A percentile compares a stretch with the other conserved stretches of the same genome.
phyloP scores from a whole-genome alignment of 2,888 invertebrate species.

The Anthrax anthrax region DNA sequence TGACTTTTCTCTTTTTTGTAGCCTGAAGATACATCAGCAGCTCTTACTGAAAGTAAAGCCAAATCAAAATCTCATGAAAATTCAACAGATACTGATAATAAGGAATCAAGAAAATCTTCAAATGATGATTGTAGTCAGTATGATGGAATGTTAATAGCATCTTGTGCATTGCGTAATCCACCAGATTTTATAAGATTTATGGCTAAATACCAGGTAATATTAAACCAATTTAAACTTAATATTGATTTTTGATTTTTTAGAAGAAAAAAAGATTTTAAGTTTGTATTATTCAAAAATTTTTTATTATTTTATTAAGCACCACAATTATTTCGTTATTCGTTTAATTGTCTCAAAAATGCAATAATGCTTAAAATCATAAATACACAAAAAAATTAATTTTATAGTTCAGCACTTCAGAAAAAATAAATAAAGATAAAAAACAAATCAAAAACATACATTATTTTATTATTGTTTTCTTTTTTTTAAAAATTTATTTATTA shows the following conservation, averaged over 20 bases:
- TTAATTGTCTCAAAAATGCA: no score
- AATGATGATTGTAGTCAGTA: constrained; percentile 11
- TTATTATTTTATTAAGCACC: no score
- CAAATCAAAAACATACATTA: neutral
- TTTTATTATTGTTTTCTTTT: constrained; percentile 3
- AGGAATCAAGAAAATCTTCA: constrained; percentile 2
- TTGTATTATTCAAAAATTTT: no score
- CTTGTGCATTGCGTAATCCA: constrained; percentile 27
- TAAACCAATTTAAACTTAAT: constrained; percentile 5
- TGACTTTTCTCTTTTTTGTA: no score
- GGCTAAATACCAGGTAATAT: constrained; percentile 29
- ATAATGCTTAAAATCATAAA: no score
- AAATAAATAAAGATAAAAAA: neutral
- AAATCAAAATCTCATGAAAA: no score
- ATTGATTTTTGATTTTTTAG: constrained; percentile 6
- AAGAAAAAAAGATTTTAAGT: neutral
- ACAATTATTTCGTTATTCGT: no score
- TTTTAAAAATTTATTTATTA: neutral
- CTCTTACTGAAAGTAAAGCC: no score
- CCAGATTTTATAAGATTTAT: constrained; percentile 30
- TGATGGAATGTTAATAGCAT: constrained; percentile 27
- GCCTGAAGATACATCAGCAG: no score
- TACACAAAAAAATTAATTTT: no score
- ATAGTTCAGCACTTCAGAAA: no score
- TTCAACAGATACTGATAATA: no score